These are phyloP conservation scores for Ceyx erithaca DNA, from an alignment of 2,797 vertebrate species.

Conservation along the genomic window DNA sequence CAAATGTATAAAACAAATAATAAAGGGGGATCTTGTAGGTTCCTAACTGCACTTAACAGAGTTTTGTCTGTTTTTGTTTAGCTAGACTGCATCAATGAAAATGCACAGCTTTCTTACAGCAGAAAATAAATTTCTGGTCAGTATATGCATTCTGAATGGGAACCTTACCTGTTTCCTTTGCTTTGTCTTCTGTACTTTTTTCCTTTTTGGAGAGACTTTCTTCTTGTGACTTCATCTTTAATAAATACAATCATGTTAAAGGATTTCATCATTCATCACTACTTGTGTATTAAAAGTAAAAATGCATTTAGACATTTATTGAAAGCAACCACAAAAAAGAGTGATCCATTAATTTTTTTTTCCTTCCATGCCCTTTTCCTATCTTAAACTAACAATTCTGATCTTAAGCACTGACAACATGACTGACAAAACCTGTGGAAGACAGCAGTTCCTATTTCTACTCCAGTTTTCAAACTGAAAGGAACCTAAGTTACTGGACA, in stretches of 20 bases:
- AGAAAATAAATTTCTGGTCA: neutral
- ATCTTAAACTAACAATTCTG: neutral
- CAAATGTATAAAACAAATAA: neutral
- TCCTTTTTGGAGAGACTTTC: slow-evolving; percentile 77
- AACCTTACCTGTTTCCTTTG: slow-evolving; percentile 84
- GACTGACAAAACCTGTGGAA: neutral
- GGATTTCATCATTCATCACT: neutral
- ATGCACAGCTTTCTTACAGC: neutral
- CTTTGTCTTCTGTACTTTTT: slow-evolving; percentile 81
- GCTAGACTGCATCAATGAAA: neutral
- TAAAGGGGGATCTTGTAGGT: neutral
- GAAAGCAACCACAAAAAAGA: neutral
- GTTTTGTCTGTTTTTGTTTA: neutral
- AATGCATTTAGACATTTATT: neutral
- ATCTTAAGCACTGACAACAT: neutral
- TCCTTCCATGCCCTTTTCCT: neutral
- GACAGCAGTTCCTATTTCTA: neutral
- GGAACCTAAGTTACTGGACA: neutral
- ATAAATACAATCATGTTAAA: neutral
- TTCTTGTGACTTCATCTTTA: slow-evolving; percentile 88
- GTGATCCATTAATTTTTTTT: neutral
- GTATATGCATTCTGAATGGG: neutral
- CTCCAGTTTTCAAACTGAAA: neutral
- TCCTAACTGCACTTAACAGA: neutral
- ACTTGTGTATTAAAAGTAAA: neutral